A percentile compares a stretch with the other conserved stretches of the same genome.
Evolutionary conservation across 35 echinoderm and acorn worm species (phyloP).

Genomic region (Acanthaster planci): DNA sequence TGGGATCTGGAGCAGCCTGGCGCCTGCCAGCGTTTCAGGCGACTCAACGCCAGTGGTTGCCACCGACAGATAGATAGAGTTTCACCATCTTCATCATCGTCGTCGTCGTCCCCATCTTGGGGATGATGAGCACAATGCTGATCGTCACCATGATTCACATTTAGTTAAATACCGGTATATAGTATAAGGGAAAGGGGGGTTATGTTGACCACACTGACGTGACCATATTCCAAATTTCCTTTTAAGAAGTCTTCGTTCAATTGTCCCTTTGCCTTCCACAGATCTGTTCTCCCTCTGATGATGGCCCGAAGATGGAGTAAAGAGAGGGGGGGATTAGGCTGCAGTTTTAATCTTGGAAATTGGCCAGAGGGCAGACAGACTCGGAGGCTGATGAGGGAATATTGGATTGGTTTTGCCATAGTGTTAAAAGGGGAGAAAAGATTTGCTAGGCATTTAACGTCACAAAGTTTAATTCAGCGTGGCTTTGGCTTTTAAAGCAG

Average conservation of each 20-base stretch:
- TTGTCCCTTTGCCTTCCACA: neutral
- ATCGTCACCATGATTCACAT: too few species aligned
- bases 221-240: neutral
- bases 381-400: constrained; percentile 1
- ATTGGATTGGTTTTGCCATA: constrained; percentile 19
- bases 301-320: neutral
- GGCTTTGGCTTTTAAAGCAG: neutral
- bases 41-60: neutral
- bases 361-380: neutral
- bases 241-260: neutral
- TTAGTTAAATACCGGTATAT: neutral
- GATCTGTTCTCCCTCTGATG: too few species aligned
- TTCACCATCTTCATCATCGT: constrained; percentile 2
- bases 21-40: too few species aligned
- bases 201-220: too few species aligned
- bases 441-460: neutral
- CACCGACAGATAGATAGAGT: neutral
- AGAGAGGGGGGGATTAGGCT: neutral
- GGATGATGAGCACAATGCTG: too few species aligned
- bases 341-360: constrained; percentile 29
- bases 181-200: too few species aligned
- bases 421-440: neutral
- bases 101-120: neutral
- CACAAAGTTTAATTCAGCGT: constrained; percentile 10
- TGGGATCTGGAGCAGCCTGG: too few species aligned